These are phyloP conservation scores for Esox masquinongy DNA, from an alignment of 2,797 vertebrate species.

Conservation along the genomic window DNA sequence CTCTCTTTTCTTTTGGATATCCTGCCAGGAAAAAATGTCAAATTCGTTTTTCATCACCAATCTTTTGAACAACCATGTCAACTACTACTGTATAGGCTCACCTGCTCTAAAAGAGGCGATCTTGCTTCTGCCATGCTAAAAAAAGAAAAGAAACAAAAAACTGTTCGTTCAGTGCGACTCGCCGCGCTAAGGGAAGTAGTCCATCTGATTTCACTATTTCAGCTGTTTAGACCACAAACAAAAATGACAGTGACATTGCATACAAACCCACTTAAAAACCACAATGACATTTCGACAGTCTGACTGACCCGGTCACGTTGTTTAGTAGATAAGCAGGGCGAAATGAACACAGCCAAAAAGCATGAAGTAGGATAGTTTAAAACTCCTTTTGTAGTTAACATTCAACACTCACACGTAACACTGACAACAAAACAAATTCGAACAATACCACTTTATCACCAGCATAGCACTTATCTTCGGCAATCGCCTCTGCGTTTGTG, in stretches of 20 bases:
- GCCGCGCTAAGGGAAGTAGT: neutral
- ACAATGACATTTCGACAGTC: neutral
- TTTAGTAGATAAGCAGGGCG: neutral
- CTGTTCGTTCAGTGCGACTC: neutral
- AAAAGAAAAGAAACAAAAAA: neutral
- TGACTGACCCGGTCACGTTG: neutral
- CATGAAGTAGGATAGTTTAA: neutral
- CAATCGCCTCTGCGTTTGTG: neutral
- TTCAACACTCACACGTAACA: neutral
- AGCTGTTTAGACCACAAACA: neutral
- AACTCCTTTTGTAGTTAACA: neutral
- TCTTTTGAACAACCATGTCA: neutral
- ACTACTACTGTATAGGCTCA: conserved; percentile 17
- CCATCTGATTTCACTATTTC: neutral
- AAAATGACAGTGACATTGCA: neutral
- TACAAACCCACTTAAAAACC: neutral
- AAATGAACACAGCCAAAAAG: neutral
- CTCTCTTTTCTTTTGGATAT: conserved; percentile 70
- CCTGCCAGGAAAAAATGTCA: conserved; percentile 49
- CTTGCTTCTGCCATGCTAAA: conserved; percentile 51
- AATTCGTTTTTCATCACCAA: neutral
- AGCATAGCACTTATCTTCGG: neutral
- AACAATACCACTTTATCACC: neutral
- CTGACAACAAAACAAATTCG: neutral
- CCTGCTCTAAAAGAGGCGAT: conserved; percentile 51